These are phyloP conservation scores for Heteromyza rotundicornis DNA, from an alignment of 2,888 invertebrate genomes.

Conservation along the genomic window DNA sequence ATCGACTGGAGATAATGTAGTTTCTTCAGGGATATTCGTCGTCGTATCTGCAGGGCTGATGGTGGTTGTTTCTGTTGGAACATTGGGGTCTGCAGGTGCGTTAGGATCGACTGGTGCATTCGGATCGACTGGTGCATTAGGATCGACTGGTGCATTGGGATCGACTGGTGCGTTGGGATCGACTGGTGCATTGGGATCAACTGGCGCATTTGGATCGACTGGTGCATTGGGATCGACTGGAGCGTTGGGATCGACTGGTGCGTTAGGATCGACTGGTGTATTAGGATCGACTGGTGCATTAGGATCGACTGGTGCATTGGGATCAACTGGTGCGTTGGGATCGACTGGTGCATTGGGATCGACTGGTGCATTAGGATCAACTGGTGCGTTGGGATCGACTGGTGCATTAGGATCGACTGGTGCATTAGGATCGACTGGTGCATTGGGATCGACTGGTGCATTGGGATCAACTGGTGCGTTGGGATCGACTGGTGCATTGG, in stretches of 20 bases:
- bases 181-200: slow-evolving; percentile 27
- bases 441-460: too few species aligned
- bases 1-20: slow-evolving; percentile 11
- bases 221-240: slow-evolving; percentile 19
- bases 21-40: neutral
- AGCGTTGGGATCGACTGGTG: slow-evolving; percentile 13
- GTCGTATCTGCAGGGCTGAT: neutral
- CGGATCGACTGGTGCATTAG: slow-evolving; percentile 20
- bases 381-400: slow-evolving; percentile 22
- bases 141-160: slow-evolving; percentile 14
- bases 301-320: slow-evolving; percentile 20
- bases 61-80: neutral
- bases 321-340: slow-evolving; percentile 14
- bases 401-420: slow-evolving; percentile 19
- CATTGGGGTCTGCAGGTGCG: too few species aligned
- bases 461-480: slow-evolving; percentile 30
- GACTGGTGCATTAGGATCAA: slow-evolving; percentile 28
- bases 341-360: slow-evolving; percentile 13
- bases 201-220: slow-evolving; percentile 22
- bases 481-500: slow-evolving; percentile 23
- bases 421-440: slow-evolving; percentile 13
- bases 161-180: slow-evolving; percentile 14
- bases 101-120: slow-evolving; percentile 26
- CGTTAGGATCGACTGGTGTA: too few species aligned
- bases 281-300: slow-evolving; percentile 26